These are phyloP conservation scores for Lasioglossum marginatum DNA, from an alignment of 2,888 invertebrate genomes.

Conservation along the genomic window DNA sequence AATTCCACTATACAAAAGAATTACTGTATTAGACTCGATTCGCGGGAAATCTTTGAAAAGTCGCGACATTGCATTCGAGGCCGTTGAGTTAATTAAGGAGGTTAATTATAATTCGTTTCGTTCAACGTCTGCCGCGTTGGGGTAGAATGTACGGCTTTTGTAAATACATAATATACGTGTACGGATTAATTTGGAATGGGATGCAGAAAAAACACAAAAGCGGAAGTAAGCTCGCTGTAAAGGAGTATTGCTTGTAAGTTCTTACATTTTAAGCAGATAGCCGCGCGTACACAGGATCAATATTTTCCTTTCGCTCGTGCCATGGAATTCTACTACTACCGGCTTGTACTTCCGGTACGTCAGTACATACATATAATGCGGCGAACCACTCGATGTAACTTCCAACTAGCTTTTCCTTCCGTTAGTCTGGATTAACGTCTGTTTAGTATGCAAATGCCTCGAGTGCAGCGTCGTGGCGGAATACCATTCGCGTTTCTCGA, in stretches of 20 bases:
- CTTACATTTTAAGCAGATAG: background rate
- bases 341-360: background rate
- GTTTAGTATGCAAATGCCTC: slow-evolving; percentile 15
- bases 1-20: no score
- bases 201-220: background rate
- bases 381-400: slow-evolving; percentile 9
- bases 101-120: background rate
- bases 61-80: background rate
- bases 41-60: background rate
- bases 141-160: background rate
- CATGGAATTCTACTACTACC: background rate
- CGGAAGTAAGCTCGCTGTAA: background rate
- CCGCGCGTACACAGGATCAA: background rate
- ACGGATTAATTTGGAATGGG: background rate
- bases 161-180: background rate
- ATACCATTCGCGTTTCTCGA: slow-evolving; percentile 21
- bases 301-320: slow-evolving; percentile 3
- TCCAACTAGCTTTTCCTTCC: slow-evolving; percentile 24
- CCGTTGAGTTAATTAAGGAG: background rate
- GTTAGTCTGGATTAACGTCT: slow-evolving; percentile 17
- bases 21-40: background rate
- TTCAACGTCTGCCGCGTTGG: background rate
- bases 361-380: background rate
- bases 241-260: background rate
- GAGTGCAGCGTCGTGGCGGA: background rate